Percentiles rank a stretch among this genome's conserved stretches.
These are phyloP conservation scores for Nestor notabilis DNA, from an alignment of 2,113 vertebrate species.

Conservation along the genomic window DNA sequence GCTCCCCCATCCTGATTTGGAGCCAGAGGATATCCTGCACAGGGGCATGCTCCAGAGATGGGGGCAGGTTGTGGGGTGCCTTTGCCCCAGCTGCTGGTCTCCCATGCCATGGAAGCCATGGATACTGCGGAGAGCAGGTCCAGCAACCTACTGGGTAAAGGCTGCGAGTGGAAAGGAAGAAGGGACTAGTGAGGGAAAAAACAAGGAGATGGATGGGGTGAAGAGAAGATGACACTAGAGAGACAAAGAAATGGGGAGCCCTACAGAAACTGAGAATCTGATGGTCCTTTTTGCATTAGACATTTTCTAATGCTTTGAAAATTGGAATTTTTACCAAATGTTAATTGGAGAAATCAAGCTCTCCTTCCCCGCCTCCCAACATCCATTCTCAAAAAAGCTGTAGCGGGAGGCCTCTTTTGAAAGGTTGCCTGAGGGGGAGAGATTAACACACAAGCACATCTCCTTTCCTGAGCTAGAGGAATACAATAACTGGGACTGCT, in stretches of 20 bases:
- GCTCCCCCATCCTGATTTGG: neutral
- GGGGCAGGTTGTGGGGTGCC: neutral
- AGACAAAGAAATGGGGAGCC: neutral
- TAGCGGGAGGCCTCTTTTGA: neutral
- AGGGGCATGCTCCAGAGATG: neutral
- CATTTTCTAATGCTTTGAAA: slow-evolving; percentile 52
- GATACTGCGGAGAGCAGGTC: neutral
- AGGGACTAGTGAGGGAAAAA: neutral
- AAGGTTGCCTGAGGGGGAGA: slow-evolving; percentile 56
- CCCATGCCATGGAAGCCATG: neutral
- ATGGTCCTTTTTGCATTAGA: slow-evolving; percentile 27
- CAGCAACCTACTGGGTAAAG: neutral
- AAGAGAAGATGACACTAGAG: neutral
- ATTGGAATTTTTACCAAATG: slow-evolving; percentile 42
- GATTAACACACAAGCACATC: slow-evolving; percentile 55
- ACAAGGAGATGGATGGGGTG: neutral
- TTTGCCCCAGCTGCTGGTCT: neutral
- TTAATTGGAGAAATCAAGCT: slow-evolving; percentile 53
- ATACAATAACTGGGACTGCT: neutral
- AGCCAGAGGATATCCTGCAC: neutral
- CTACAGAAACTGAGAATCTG: slow-evolving; percentile 20
- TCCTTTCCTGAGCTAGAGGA: slow-evolving; percentile 34
- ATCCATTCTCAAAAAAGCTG: neutral
- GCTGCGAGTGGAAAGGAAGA: neutral
- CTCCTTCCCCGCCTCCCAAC: neutral